Conservation (phyloP, 2,113 vertebrate genomes). For the Gulo gulo region DNA sequence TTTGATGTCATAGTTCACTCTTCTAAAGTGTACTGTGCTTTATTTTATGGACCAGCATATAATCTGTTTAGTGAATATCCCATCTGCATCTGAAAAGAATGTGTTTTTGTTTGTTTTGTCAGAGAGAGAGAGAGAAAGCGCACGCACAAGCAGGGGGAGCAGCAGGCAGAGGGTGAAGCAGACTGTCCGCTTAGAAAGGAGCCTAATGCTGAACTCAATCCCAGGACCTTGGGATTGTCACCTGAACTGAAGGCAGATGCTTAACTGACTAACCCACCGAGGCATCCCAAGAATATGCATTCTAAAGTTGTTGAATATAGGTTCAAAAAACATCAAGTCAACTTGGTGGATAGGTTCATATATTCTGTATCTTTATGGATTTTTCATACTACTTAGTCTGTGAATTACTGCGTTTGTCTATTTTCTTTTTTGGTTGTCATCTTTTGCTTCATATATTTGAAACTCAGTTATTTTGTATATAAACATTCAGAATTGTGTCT, state of each 20-base stretch:
- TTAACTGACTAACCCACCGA: too few relatives aligned
- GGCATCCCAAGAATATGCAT: neutral
- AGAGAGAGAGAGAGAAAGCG: too few relatives aligned
- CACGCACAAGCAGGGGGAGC: too few relatives aligned
- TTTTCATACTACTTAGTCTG: neutral
- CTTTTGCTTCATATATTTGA: slow-evolving; percentile 25
- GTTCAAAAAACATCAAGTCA: neutral
- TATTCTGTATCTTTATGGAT: neutral
- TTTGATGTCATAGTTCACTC: neutral
- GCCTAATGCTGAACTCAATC: too few relatives aligned
- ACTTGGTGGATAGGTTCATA: neutral
- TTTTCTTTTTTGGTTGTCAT: neutral
- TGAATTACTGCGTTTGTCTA: neutral
- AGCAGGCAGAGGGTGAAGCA: too few relatives aligned
- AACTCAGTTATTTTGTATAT: neutral
- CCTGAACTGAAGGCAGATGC: too few relatives aligned
- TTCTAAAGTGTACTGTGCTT: neutral
- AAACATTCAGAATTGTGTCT: neutral
- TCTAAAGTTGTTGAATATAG: neutral
- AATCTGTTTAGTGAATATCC: neutral
- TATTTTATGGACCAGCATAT: neutral
- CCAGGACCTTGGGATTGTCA: too few relatives aligned
- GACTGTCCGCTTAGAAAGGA: too few relatives aligned
- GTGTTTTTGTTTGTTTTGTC: neutral
- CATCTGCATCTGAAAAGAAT: neutral